Evolutionary conservation across 2,113 vertebrate genomes (phyloP).

Genomic region (cat (Felis catus)): F.catus_Fca126_mat1.0 CM031419.1:70254001-70254500

Average conservation of each 20-base stretch:
- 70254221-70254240: background rate
- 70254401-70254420: background rate
- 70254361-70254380: background rate
- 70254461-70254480: background rate
- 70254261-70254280: background rate
- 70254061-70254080: slow-evolving; percentile 55
- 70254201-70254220: background rate
- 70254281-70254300: background rate
- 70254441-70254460: background rate
- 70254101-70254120: background rate
- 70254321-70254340: background rate
- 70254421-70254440: background rate
- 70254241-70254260: background rate
- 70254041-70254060: slow-evolving; percentile 42
- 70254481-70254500: background rate
- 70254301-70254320: background rate
- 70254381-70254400: background rate
- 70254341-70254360: background rate
- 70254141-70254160: background rate
- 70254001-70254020: slow-evolving; percentile 59
- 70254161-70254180: background rate
- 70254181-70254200: background rate
- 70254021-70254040: slow-evolving; percentile 17
- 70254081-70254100: background rate
- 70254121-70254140: background rate